These are phyloP conservation scores for Chaetura pelagica DNA, from an alignment of 2,113 vertebrate genomes.

Conservation along the genomic window DNA sequence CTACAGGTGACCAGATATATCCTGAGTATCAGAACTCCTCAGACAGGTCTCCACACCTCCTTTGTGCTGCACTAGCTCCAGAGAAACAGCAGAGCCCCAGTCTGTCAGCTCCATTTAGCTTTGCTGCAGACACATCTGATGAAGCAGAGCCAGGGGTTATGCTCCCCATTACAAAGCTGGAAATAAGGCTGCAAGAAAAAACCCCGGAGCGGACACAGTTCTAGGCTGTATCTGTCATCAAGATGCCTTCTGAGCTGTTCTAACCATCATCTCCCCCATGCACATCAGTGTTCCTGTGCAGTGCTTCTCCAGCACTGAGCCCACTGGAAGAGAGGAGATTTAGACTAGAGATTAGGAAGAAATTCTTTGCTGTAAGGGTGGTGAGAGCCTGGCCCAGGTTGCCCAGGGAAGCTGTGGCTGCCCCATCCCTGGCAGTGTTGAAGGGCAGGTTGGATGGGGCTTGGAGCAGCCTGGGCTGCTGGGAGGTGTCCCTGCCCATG, in stretches of 20 bases:
- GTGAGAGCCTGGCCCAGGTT: too few relatives aligned
- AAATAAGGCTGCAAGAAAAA: neutral
- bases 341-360: too few relatives aligned
- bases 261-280: neutral
- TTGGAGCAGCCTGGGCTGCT: too few relatives aligned
- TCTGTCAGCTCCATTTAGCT: neutral
- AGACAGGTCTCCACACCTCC: neutral
- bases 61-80: accelerated
- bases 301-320: neutral
- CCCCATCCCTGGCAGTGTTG: too few relatives aligned
- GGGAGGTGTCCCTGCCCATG: too few relatives aligned
- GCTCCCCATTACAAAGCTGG: neutral
- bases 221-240: neutral
- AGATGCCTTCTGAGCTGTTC: neutral
- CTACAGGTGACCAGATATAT: neutral
- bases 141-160: neutral
- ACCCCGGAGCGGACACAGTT: neutral
- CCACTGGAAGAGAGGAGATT: neutral
- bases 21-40: neutral
- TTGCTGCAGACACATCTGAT: neutral
- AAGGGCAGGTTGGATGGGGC: too few relatives aligned
- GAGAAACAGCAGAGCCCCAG: neutral
- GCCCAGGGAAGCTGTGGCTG: too few relatives aligned
- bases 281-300: accelerated
- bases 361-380: too few relatives aligned